A percentile compares a stretch with the other conserved stretches of the same genome.
phyloP scores from a whole-genome alignment of 2,113 vertebrate genomes.

The Crotalus tigris region DNA sequence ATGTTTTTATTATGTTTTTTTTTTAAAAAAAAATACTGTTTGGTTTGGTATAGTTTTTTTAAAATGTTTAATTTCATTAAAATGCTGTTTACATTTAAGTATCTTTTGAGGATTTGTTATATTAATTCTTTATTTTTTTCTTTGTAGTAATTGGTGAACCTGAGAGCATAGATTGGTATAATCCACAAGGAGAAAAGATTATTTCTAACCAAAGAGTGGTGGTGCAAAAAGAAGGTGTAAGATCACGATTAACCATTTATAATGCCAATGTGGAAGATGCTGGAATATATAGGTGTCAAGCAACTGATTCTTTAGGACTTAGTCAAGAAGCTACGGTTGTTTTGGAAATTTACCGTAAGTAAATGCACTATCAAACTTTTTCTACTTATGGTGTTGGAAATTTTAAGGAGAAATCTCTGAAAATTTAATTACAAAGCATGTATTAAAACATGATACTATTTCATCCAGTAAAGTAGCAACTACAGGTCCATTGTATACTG shows the following conservation, averaged over 20 bases:
- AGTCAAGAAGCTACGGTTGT: slow-evolving; percentile 93
- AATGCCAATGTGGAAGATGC: slow-evolving; percentile 95
- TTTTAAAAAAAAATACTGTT: background rate
- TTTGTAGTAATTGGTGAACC: slow-evolving; percentile 87
- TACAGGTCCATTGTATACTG: background rate
- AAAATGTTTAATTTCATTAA: background rate
- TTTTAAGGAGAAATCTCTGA: background rate
- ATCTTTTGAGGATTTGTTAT: background rate
- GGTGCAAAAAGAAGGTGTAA: slow-evolving; percentile 84
- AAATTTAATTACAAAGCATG: background rate
- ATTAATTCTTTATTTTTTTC: slow-evolving; percentile 5
- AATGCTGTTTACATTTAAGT: background rate
- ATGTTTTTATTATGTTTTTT: background rate
- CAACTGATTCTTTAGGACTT: slow-evolving; percentile 82
- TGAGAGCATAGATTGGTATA: slow-evolving; percentile 92
- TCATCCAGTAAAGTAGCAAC: background rate
- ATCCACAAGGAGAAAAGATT: slow-evolving; percentile 92
- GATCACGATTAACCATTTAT: slow-evolving; percentile 92
- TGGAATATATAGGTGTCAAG: slow-evolving; percentile 95
- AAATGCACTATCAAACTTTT: background rate
- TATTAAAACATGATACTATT: background rate
- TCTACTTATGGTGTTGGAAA: background rate
- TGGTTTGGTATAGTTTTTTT: background rate
- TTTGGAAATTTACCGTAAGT: slow-evolving; percentile 97
- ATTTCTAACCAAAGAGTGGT: slow-evolving; percentile 81